phyloP scores from a whole-genome alignment of 2,888 invertebrate species.

The Nephrotoma flavescens region DNA sequence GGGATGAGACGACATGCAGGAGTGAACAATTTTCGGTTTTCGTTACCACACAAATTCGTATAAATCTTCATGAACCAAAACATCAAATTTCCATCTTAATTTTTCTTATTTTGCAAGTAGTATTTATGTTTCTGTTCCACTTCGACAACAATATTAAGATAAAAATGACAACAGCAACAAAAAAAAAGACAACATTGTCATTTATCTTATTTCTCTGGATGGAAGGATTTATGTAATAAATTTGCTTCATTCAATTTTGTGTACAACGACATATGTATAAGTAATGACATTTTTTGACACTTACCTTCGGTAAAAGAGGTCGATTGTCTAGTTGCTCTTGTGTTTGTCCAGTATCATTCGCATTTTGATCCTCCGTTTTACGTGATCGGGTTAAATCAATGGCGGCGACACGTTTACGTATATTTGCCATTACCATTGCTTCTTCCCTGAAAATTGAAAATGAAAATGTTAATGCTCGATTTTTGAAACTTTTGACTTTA shows the following conservation, averaged over 20 bases:
- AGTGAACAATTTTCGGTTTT: not conserved
- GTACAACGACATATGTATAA: no score
- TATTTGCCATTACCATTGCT: constrained; percentile 51
- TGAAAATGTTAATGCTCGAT: not conserved
- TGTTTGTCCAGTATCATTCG: constrained; percentile 17
- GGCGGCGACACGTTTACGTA: constrained; percentile 49
- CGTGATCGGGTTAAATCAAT: constrained; percentile 28
- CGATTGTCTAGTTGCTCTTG: constrained; percentile 50
- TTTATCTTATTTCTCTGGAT: not conserved
- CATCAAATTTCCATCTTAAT: not conserved
- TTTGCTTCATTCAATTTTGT: not conserved
- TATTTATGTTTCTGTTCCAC: not conserved
- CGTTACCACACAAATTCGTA: not conserved
- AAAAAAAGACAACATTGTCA: not conserved
- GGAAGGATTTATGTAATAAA: not conserved
- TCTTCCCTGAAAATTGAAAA: constrained; percentile 38
- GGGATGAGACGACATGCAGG: not conserved
- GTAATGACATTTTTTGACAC: constrained; percentile 24
- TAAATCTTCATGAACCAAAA: not conserved
- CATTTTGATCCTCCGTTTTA: constrained; percentile 18
- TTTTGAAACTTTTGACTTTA: not conserved
- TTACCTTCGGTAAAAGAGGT: constrained; percentile 36
- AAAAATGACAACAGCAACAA: not conserved
- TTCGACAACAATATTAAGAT: not conserved
- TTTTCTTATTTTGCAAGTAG: not conserved